Percentiles rank a stretch among this genome's conserved stretches.
phyloP scores from a whole-genome alignment of 2,797 vertebrate species.

The Hydrolagus colliei region DNA sequence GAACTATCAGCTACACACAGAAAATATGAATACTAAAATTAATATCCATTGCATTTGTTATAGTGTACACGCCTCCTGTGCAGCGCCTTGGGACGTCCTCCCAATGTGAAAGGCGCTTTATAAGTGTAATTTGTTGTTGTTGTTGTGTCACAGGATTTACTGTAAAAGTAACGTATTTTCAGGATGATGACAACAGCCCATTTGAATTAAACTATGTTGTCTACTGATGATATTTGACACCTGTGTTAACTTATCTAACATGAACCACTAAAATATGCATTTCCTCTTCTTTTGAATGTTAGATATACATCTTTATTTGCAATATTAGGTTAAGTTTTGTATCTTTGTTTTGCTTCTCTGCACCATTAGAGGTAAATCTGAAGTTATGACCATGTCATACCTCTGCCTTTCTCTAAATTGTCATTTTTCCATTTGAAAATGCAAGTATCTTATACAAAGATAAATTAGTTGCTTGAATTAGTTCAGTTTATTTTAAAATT shows the following conservation, averaged over 20 bases:
- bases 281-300: slow-evolving; percentile 13
- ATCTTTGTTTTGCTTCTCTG: slow-evolving; percentile 25
- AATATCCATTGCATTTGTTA: too few relatives aligned
- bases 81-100: too few relatives aligned
- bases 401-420: slow-evolving; percentile 52
- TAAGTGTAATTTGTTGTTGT: too few relatives aligned
- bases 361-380: slow-evolving; percentile 36
- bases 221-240: neutral
- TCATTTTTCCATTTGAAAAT: slow-evolving; percentile 50
- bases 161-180: too few relatives aligned
- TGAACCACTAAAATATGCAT: neutral
- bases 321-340: slow-evolving; percentile 33
- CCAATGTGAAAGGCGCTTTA: too few relatives aligned
- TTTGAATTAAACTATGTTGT: too few relatives aligned
- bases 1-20: too few relatives aligned
- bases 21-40: too few relatives aligned
- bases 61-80: too few relatives aligned
- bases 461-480: slow-evolving; percentile 50
- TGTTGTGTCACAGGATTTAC: too few relatives aligned
- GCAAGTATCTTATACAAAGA: slow-evolving; percentile 63
- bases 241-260: neutral
- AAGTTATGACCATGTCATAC: slow-evolving; percentile 44
- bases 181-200: too few relatives aligned
- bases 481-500: slow-evolving; percentile 40
- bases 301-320: slow-evolving; percentile 31